phyloP scores from a whole-genome alignment of 2,888 invertebrate genomes.

The Craniophora ligustri region DNA sequence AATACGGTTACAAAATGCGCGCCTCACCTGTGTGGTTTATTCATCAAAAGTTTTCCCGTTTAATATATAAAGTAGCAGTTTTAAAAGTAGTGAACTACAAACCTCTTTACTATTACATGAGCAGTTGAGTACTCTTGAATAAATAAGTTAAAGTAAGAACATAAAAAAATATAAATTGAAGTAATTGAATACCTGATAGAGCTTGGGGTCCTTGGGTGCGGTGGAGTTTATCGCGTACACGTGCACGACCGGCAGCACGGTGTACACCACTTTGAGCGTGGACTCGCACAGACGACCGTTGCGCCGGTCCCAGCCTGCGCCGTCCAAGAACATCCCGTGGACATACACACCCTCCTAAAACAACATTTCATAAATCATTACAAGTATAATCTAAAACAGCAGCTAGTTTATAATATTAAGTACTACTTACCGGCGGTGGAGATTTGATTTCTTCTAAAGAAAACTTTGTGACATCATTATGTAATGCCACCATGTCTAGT shows the following conservation, averaged over 20 bases:
- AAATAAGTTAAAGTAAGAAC: too few relatives aligned
- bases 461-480: constrained; percentile 93
- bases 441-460: constrained; percentile 91
- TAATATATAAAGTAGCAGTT: too few relatives aligned
- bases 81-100: too few relatives aligned
- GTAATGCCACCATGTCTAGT: constrained; percentile 93
- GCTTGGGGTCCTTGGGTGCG: constrained; percentile 91
- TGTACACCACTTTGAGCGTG: constrained; percentile 94
- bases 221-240: constrained; percentile 93
- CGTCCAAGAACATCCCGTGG: constrained; percentile 95
- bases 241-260: constrained; percentile 93
- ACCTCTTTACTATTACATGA: too few relatives aligned
- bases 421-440: constrained; percentile 88
- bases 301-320: constrained; percentile 95
- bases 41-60: too few relatives aligned
- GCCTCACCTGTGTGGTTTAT: too few relatives aligned
- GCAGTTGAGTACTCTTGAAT: too few relatives aligned
- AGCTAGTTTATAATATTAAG: too few relatives aligned
- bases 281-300: constrained; percentile 92
- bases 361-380: background rate
- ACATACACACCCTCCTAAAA: constrained; percentile 94
- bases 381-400: too few relatives aligned
- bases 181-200: constrained; percentile 90
- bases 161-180: too few relatives aligned
- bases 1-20: too few relatives aligned